Evolutionary conservation across 2,113 vertebrate genomes (phyloP).

Genomic region (Conger conger): DNA sequence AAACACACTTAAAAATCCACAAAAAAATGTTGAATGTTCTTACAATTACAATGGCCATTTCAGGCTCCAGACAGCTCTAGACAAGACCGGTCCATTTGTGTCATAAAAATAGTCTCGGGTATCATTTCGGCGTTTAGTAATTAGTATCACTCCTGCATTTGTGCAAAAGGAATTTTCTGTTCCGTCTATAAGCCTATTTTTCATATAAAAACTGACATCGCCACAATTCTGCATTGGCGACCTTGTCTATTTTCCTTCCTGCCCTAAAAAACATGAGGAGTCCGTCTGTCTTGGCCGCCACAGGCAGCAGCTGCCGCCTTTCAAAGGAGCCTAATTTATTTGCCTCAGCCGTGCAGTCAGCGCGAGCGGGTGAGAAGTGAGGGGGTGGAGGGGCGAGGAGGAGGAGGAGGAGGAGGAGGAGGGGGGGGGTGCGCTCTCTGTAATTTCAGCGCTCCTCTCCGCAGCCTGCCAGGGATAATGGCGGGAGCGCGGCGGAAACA

Average conservation of each 20-base stretch:
- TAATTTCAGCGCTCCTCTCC: constrained; percentile 9
- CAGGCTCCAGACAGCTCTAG: too few species aligned
- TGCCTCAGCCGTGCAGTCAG: constrained; percentile 24
- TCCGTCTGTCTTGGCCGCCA: constrained; percentile 15
- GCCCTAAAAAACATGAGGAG: constrained; percentile 16
- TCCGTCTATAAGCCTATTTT: neutral
- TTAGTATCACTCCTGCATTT: neutral
- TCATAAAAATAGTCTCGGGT: neutral
- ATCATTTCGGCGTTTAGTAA: neutral
- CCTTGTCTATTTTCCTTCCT: constrained; percentile 17
- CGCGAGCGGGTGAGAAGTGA: neutral
- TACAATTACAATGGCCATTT: too few species aligned
- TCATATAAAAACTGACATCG: neutral
- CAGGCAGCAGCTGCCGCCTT: constrained; percentile 31
- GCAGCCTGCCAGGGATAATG: constrained; percentile 30
- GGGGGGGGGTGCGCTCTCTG: neutral
- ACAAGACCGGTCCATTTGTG: neutral
- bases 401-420: neutral
- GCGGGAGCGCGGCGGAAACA: constrained; percentile 18
- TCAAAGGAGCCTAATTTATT: constrained; percentile 31
- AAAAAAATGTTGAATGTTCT: too few species aligned
- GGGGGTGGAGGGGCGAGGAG: neutral
- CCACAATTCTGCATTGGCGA: neutral
- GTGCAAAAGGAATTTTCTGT: neutral
- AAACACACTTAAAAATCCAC: too few species aligned